phyloP scores from a whole-genome alignment of 2,797 vertebrate species.

The Enteromius anoplus region DNA sequence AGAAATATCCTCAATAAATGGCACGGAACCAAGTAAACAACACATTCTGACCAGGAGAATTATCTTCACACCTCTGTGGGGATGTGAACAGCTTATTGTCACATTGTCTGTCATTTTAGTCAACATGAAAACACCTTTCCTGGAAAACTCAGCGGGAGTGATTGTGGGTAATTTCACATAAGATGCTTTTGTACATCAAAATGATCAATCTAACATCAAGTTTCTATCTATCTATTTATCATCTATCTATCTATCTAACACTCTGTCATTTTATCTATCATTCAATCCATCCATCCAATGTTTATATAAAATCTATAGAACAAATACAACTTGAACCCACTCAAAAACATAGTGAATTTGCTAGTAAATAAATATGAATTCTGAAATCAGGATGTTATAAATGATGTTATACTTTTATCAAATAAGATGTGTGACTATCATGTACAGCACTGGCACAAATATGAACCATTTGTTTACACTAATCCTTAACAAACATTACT shows the following conservation, averaged over 20 bases:
- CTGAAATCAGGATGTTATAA: background rate
- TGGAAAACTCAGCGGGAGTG: background rate
- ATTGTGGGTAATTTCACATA: conserved; percentile 6
- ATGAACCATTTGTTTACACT: background rate
- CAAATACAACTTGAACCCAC: background rate
- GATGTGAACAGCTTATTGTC: conserved; percentile 37
- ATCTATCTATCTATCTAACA: background rate
- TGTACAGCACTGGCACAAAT: background rate
- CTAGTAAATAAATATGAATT: background rate
- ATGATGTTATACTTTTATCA: background rate
- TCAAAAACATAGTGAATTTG: background rate
- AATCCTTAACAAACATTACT: background rate
- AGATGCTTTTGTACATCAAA: background rate
- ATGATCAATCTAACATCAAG: background rate
- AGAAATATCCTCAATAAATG: background rate
- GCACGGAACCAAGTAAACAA: conserved; percentile 25
- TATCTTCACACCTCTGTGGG: conserved; percentile 38
- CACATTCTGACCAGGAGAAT: conserved; percentile 23
- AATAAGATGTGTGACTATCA: background rate
- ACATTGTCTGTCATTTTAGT: conserved; percentile 19
- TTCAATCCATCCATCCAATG: background rate
- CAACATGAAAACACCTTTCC: conserved; percentile 16
- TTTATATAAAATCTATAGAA: too few relatives aligned
- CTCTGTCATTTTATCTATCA: background rate
- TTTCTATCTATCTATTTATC: background rate